Evolutionary conservation across 2,113 vertebrate species (phyloP), one percentile per base, ranked within the genome.

Genomic region (Heliornis fulica): DNA sequence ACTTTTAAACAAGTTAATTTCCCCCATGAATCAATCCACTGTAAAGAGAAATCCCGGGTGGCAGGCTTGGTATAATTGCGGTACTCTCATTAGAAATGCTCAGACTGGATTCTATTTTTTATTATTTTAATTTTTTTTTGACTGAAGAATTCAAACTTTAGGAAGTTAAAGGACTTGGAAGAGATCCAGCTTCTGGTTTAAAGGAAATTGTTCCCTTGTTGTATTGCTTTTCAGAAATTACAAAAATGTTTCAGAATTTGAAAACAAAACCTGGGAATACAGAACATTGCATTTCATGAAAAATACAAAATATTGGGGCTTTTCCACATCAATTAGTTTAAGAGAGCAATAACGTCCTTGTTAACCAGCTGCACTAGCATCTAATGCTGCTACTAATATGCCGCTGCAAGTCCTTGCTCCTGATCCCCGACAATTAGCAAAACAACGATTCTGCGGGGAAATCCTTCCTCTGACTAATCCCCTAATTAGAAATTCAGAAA

Each of bases 1-100:
- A 83, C 93, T 90, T 92, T 94, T 64, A 95, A 93, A 94, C 91
- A 89, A 93, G 68, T 87, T 94, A 63, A 96, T 94, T 96, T 94
- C 85, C 90, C 79, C 50, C 51, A 48, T 80, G 82, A 70, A 95
- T 78, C 68, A 77, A 92, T 54, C 38, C 76, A 23, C 77, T 36
- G 83, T 64, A 89, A 90, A 64, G 56, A 89, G 64, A 90, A 95
- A 81, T 84, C 93, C 94, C 80, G 0, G 6, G 43, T 56, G 86
- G 56, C 60, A 81, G 68, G 46, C 68, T 38, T 74, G 78, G 76
- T 34, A 71, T 81, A 87, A 93, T 83, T 90, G 72, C 81, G 90
- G 60, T 81, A n/a, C 43, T 78, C 83, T 83, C 25, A 29, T 88
- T 96, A 88, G 85, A 75, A 90, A 43, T 53, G 71, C 71, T 93